Conservation (phyloP, 2,888 invertebrate species). For the Caenorhabditis sp. region DNA sequence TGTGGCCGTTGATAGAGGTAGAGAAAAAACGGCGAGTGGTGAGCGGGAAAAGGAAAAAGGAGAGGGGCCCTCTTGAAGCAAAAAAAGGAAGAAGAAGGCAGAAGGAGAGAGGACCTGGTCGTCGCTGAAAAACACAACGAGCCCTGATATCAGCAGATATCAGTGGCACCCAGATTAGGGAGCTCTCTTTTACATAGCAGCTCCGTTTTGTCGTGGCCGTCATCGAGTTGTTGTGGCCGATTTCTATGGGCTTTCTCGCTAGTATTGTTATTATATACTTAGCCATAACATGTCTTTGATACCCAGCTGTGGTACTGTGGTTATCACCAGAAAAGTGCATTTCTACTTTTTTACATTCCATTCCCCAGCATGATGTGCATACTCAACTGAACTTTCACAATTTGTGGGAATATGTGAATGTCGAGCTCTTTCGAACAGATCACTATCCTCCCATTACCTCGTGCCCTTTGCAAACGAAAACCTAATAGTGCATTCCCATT, state of each 20-base stretch:
- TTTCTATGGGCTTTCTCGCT: not conserved
- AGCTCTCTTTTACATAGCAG: constrained; percentile 37
- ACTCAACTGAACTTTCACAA: not conserved
- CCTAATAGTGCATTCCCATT: constrained; percentile 33
- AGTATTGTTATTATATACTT: not conserved
- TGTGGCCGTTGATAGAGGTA: constrained; percentile 22
- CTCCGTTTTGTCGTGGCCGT: constrained; percentile 21
- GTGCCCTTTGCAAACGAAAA: constrained; percentile 1
- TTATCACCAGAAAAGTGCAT: not conserved
- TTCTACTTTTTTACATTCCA: not conserved
- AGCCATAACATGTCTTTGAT: not conserved
- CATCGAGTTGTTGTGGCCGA: not conserved
- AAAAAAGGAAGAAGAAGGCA: constrained; percentile 30
- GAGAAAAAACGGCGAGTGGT: constrained; percentile 35
- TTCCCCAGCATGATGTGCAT: not conserved
- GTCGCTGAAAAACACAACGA: constrained; percentile 59
- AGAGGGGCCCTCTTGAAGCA: constrained; percentile 47
- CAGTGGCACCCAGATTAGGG: constrained; percentile 53
- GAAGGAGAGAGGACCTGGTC: constrained; percentile 52
- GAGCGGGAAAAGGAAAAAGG: constrained; percentile 16
- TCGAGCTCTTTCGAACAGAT: not conserved
- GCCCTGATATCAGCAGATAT: constrained; percentile 56
- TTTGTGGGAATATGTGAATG: not conserved
- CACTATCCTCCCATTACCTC: constrained; percentile 20
- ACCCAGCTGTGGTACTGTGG: not conserved